Evolutionary conservation across 2,113 vertebrate species (phyloP).

Genomic region (Esox niger): DNA sequence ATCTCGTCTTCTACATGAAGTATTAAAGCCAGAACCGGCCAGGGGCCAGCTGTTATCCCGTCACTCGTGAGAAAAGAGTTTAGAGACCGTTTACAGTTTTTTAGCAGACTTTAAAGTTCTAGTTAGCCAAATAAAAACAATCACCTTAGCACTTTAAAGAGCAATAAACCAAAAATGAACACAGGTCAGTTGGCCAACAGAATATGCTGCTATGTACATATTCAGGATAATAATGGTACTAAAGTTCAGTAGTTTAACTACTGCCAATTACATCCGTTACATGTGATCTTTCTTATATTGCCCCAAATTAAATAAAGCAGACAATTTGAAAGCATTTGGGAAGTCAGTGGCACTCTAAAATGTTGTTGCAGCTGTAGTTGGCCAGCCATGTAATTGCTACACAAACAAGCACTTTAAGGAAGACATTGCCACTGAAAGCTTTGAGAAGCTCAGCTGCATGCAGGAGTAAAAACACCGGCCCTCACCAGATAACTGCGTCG

Average conservation of each 20-base stretch:
- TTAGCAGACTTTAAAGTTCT: no score
- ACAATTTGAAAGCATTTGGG: background rate
- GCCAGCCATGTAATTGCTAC: background rate
- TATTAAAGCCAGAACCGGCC: slow-evolving; percentile 4
- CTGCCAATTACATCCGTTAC: background rate
- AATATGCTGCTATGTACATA: no score
- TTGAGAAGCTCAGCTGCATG: background rate
- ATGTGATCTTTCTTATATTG: background rate
- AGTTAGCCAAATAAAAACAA: no score
- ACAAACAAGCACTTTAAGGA: background rate
- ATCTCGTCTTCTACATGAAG: slow-evolving; percentile 7
- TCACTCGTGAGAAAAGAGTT: background rate
- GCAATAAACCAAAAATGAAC: no score
- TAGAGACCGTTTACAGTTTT: no score
- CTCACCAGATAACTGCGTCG: slow-evolving; percentile 23
- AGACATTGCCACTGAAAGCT: background rate
- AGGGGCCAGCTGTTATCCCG: background rate
- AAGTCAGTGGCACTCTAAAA: background rate
- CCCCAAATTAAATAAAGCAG: background rate
- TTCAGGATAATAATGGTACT: no score
- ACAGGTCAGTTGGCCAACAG: no score
- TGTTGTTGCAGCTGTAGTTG: background rate
- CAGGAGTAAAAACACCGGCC: background rate
- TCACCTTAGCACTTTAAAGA: no score
- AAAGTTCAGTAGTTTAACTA: background rate